Conservation (phyloP, 2,888 invertebrate genomes). For the Microctonus aethiopoides region DNA sequence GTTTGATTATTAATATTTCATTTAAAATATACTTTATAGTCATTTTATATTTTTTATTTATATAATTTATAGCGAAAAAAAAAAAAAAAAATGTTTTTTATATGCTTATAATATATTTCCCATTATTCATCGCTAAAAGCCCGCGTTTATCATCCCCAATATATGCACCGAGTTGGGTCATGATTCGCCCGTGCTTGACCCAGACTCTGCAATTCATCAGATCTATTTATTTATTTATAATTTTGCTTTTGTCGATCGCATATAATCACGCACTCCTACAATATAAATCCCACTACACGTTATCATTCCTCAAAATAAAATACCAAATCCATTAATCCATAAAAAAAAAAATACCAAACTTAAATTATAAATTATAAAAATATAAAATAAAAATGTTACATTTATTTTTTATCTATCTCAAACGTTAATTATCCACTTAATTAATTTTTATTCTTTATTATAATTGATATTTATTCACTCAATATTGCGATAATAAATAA, state of each 20-base stretch:
- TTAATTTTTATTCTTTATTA: background rate
- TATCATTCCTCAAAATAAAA: too few relatives aligned
- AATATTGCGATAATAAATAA: too few relatives aligned
- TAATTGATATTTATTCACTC: background rate
- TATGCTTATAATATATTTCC: background rate
- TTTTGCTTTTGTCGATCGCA: constrained; percentile 4
- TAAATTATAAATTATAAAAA: too few relatives aligned
- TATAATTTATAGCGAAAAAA: background rate
- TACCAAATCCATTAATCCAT: too few relatives aligned
- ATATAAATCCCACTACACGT: too few relatives aligned
- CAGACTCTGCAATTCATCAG: constrained; percentile 30
- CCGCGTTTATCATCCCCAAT: background rate
- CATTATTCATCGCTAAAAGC: background rate
- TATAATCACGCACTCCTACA: constrained; percentile 29
- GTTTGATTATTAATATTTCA: background rate
- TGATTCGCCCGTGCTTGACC: constrained; percentile 40
- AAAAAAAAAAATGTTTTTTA: background rate
- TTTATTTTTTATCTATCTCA: background rate
- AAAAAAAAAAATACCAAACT: too few relatives aligned
- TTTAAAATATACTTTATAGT: too few relatives aligned
- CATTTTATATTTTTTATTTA: too few relatives aligned
- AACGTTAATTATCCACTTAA: background rate
- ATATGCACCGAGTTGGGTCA: constrained; percentile 32
- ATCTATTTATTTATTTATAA: background rate
- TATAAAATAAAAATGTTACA: too few relatives aligned